Percentiles rank a stretch among this genome's conserved stretches.
These are phyloP conservation scores for Corythaeola cristata DNA, from an alignment of 2,113 vertebrate species.

Conservation along the genomic window DNA sequence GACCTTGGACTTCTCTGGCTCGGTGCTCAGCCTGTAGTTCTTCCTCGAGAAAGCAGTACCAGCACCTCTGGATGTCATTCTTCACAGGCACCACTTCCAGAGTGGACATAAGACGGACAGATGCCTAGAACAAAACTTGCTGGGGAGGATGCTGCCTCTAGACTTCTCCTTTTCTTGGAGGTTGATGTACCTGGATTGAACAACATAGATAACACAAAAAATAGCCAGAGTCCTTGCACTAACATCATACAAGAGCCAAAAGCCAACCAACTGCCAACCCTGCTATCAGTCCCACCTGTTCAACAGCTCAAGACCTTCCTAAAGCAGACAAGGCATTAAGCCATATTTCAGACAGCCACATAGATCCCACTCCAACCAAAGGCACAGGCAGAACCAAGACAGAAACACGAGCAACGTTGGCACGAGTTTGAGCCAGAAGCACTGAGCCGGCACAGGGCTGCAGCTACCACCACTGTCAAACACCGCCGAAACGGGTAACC, in stretches of 20 bases:
- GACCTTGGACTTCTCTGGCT: constrained; percentile 85
- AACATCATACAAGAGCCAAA: background rate
- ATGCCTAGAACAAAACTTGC: background rate
- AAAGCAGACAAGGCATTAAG: background rate
- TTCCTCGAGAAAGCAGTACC: constrained; percentile 83
- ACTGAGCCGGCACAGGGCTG: background rate
- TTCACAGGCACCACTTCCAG: constrained; percentile 59
- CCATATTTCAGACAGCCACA: background rate
- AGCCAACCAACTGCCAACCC: background rate
- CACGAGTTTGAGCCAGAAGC: background rate
- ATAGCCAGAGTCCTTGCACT: background rate
- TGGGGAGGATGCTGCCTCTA: background rate
- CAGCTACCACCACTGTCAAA: background rate
- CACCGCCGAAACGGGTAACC: rapidly evolving
- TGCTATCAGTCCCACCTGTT: background rate
- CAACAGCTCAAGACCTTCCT: background rate
- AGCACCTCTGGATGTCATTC: constrained; percentile 90
- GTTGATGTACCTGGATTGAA: constrained; percentile 17
- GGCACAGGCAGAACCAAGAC: background rate
- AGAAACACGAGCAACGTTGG: background rate
- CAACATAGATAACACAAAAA: constrained; percentile 3
- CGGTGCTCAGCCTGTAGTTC: constrained; percentile 87
- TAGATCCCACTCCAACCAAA: background rate
- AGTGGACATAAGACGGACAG: background rate
- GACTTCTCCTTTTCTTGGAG: background rate